Evolutionary conservation across 2,797 vertebrate species (phyloP), one percentile per base, ranked within the genome.

Genomic region (Poliocrania exsul): DNA sequence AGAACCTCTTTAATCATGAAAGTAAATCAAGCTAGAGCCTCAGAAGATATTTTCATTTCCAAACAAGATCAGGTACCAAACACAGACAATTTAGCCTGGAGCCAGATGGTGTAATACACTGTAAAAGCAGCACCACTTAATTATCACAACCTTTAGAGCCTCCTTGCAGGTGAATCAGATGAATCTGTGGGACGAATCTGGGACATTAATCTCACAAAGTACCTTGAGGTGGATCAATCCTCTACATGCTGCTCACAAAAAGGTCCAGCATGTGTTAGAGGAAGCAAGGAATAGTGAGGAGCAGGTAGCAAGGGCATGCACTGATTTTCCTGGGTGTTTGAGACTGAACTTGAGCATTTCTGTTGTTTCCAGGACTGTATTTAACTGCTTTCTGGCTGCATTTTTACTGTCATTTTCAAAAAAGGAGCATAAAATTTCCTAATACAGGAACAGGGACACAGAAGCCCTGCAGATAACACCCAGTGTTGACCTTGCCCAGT

Each of bases 11-110:
- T 66, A 87, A 82, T 61, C 79, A 38, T 35, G 21, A 89, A 81
- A 87, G 46, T 60, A 94, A 89, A 87, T 56, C 74, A 89, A 81
- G 60, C 56, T 58, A 64, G 40, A 87, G 66, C 26, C 58, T 94
- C 54, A 58, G 35, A 92, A 94, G 56, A 61, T 54, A 89, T 73
- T 82, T 62, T 80, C 77, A 46, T 87, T 95, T 80, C 64, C 71
- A 95, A 94, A 90, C 60, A 91, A 94, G 92, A 95, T 95, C 92
- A 94, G 71, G 73, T 71, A 93, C 50, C 60, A 85, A 86, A 74
- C 33, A 64, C 71, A 92, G 92, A 89, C 83, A 74, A 91, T 84
- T 92, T 81, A 92, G 71, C 89, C 74, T 92, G 71, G 26, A 88
- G 81, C 70, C 92, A 96, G 92, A 92, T 93, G 83, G 90, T 85